These are phyloP conservation scores for Atta texana DNA, from an alignment of 1,140 invertebrate genomes.

Conservation along the genomic window DNA sequence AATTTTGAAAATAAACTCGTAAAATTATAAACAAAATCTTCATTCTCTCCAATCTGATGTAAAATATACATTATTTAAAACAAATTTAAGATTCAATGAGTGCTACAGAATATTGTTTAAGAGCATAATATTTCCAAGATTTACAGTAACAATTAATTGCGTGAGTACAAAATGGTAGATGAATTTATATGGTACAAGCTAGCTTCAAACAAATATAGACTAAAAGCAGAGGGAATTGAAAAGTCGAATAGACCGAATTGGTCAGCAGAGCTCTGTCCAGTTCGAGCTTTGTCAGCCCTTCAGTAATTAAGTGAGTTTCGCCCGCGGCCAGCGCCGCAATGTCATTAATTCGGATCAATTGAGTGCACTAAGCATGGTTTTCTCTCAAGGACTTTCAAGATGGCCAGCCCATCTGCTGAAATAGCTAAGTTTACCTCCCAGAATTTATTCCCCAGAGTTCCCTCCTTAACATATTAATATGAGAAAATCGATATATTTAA, in stretches of 20 bases:
- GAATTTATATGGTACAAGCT: conserved; percentile 8
- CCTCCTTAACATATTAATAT: conserved; percentile 11
- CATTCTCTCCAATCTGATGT: background rate
- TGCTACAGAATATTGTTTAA: background rate
- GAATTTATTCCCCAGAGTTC: background rate
- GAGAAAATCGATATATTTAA: conserved; percentile 8
- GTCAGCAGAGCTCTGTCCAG: conserved; percentile 55
- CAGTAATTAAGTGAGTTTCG: conserved; percentile 70
- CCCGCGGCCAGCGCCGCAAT: conserved; percentile 39
- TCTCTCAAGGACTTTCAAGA: conserved; percentile 42
- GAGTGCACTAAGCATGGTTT: conserved; percentile 41
- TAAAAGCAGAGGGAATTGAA: conserved; percentile 43
- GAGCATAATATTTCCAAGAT: background rate
- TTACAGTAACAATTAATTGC: conserved; percentile 7
- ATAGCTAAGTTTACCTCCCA: conserved; percentile 10
- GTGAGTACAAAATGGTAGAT: background rate
- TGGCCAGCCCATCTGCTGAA: conserved; percentile 25
- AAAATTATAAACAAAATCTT: background rate
- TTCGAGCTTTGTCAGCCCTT: conserved; percentile 62
- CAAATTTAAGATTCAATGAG: background rate
- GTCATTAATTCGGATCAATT: conserved; percentile 66
- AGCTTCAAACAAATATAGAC: conserved; percentile 12
- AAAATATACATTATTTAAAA: background rate
- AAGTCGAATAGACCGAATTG: conserved; percentile 31
- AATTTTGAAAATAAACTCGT: background rate